A percentile compares a stretch with the other conserved stretches of the same genome.
These are phyloP conservation scores for Aegotheles bennettii DNA, from an alignment of 2,113 vertebrate genomes.

Conservation along the genomic window DNA sequence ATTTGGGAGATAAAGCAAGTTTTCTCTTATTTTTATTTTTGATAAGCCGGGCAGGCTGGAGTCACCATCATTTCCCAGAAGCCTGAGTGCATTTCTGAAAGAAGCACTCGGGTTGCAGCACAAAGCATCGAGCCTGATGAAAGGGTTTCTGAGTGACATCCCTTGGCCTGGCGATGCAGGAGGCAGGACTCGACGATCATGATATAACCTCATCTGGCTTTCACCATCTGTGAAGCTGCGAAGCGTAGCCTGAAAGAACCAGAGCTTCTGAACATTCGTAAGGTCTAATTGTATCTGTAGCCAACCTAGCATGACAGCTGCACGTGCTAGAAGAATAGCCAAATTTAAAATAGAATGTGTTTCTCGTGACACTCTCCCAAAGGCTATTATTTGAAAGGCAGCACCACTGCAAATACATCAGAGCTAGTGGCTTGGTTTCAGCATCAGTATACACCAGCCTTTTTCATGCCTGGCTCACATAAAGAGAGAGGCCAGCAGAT, in stretches of 20 bases:
- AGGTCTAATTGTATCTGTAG: neutral
- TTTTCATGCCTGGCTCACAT: neutral
- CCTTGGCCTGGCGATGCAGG: neutral
- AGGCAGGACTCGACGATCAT: neutral
- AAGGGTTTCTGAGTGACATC: neutral
- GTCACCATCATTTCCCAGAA: neutral
- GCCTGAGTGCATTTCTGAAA: neutral
- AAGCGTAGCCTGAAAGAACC: neutral
- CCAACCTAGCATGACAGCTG: neutral
- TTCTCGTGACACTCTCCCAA: neutral
- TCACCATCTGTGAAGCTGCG: neutral
- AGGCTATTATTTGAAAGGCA: neutral
- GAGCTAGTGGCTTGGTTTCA: neutral
- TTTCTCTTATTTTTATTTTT: neutral
- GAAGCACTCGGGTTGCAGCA: neutral
- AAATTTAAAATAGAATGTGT: neutral
- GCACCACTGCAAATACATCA: neutral
- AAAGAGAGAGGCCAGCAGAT: neutral
- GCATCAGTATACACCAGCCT: neutral
- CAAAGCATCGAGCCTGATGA: neutral
- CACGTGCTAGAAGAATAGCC: neutral
- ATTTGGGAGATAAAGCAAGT: neutral
- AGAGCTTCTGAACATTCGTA: neutral
- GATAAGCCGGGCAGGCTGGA: neutral
- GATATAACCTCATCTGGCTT: constrained; percentile 16